A percentile compares a stretch with the other conserved stretches of the same genome.
phyloP scores from a whole-genome alignment of 2,797 vertebrate species.

The Lacerta bilineata region DNA sequence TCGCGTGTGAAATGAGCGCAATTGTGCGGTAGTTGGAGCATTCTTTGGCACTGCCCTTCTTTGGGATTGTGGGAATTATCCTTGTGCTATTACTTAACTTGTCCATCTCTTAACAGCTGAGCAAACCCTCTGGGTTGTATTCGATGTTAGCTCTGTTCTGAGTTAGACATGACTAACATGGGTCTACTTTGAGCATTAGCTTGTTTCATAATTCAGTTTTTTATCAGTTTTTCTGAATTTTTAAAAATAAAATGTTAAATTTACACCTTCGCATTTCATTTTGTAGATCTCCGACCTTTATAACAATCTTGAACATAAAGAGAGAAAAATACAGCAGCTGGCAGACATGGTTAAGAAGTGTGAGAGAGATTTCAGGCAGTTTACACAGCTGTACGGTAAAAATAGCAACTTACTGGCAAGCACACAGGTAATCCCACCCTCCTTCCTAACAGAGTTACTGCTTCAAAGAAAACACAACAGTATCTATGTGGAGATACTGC shows the following conservation, averaged over 20 bases:
- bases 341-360: constrained; percentile 82
- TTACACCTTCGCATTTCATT: constrained; percentile 37
- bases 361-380: constrained; percentile 84
- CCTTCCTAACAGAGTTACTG: constrained; percentile 22
- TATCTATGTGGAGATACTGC: neutral
- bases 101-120: neutral
- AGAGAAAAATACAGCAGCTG: constrained; percentile 86
- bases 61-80: neutral
- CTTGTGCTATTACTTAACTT: neutral
- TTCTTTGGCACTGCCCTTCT: too few species aligned
- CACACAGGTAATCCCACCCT: constrained; percentile 81
- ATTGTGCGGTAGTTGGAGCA: too few species aligned
- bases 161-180: too few species aligned
- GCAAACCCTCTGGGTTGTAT: too few species aligned
- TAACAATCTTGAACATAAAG: constrained; percentile 84
- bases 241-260: neutral
- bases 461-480: constrained; percentile 33
- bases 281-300: constrained; percentile 87
- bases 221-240: neutral
- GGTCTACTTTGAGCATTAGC: too few species aligned
- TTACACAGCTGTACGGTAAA: constrained; percentile 80
- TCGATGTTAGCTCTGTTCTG: too few species aligned
- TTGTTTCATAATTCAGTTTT: neutral
- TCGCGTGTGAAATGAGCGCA: too few species aligned
- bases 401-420: constrained; percentile 82